These are phyloP conservation scores for Speoplatyrhinus poulsoni DNA, from an alignment of 2,113 vertebrate species.

Conservation along the genomic window DNA sequence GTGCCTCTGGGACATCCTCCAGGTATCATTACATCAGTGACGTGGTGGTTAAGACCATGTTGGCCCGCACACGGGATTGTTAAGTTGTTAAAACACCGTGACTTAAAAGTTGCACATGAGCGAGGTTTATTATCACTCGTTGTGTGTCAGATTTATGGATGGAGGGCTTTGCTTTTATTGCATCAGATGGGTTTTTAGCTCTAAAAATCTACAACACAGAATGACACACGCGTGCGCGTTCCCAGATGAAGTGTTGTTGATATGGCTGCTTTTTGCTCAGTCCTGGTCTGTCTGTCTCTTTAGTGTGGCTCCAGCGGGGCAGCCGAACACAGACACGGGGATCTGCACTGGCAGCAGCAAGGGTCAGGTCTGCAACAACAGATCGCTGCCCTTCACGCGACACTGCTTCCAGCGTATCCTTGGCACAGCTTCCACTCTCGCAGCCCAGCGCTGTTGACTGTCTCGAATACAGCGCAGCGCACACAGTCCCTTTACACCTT, in stretches of 20 bases:
- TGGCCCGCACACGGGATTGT: no score
- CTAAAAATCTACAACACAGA: no score
- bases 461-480: no score
- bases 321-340: constrained; percentile 76
- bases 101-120: no score
- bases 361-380: constrained; percentile 87
- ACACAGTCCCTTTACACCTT: not conserved
- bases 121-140: no score
- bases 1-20: constrained; percentile 69
- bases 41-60: not conserved
- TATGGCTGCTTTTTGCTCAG: constrained; percentile 18
- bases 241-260: not conserved
- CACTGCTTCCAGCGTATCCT: constrained; percentile 99
- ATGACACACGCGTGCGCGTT: not conserved
- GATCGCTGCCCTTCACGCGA: constrained; percentile 91
- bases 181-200: no score
- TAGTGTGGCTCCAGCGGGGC: constrained; percentile 77
- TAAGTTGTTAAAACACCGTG: no score
- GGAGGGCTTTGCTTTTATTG: no score
- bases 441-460: not conserved
- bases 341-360: constrained; percentile 86
- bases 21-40: constrained; percentile 72
- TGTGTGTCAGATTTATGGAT: no score
- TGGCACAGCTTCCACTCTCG: constrained; percentile 22
- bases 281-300: constrained; percentile 41